Evolutionary conservation across 2,113 vertebrate species (phyloP), one percentile per base, ranked within the genome.

Genomic region (Rhea pennata): DNA sequence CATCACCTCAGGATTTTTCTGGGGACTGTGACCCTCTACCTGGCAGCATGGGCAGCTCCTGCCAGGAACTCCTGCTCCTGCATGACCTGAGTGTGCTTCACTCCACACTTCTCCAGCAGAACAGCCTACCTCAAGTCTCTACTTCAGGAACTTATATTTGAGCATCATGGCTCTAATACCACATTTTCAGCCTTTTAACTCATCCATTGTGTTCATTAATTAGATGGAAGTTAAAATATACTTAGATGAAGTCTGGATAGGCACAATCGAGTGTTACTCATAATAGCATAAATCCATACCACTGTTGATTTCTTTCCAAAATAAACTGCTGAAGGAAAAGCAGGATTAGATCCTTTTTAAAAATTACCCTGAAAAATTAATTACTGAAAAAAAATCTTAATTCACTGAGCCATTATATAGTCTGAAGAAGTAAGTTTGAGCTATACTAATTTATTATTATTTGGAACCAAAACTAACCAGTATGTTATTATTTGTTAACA

Each of bases 371-470:
- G 83, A 87, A 83, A 91, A 85, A 65, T 59, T 17, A 89, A 89
- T 17, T 56, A 53, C 54, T 62, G 23, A 90, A 95, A 88, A 88
- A 91, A 93, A 46, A 40, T 56, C 20, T 20, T 20, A 79, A 58
- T 23, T 94, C 89, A 75, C 44, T 51, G 64, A 79, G 36, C 42
- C 54, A 87, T 88, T 90, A 62, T 40, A 59, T 13, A 75, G 33
- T 29, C 75, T 46, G 44, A 79, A 14, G 83, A 69, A 64, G 8
- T 88, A 76, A 83, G 76, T 93, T 50, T 54, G 54, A 86, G 92
- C 51, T 74, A 53, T 66, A 92, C 26, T 64, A 90, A 92, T 94
- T 87, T 88, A 94, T 91, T 86, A 67, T 77, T 85, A 90, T 75
- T 71, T 71, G 64, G 54, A 88, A 53, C 46, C 91, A 84, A 88